Base-by-base conservation (phyloP, 2,113 vertebrate genomes). In the Tragelaphus imberbis region DNA sequence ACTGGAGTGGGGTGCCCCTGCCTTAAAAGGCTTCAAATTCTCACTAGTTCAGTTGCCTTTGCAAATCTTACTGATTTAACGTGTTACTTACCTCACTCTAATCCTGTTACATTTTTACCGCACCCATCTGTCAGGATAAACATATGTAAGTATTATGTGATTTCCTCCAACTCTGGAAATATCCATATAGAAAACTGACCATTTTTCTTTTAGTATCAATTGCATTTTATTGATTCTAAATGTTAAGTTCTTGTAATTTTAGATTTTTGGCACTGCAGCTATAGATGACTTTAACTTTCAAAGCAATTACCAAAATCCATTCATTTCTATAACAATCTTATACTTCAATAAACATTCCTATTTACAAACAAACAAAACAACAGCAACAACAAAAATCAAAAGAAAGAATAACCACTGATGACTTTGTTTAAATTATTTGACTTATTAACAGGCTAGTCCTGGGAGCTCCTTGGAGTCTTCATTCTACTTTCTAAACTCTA, bases 1-100 rank as follows among this genome's bases (percentile, higher is more conserved):
- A 44, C 44, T 44, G 44, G 44, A 44, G 44, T 44, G 44, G 44
- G 44, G 44, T 44, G 44, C 44, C 44, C 5, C 44, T 44, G 44
- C 44, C 44, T 95, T 56, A 36, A 89, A 94, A 87, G 12, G 1
- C 49, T 89, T 97, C 15, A 14, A 56, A 27, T 91, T 95, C 47
- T 95, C n/a, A 90, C 36, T 87, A 75, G 28, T 63, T 6, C 27
- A 90, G 33, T 33, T 7, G 3, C 10, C 51, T 96, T 16, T 80
- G 44, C 97, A 93, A 95, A 56, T 17, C 15, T 56, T 93, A 79
- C 59, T 95, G 85, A 89, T 68, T 79, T 95, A 75, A 13, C 30
- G 4, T 61, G 36, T 1, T 80, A 13, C 15, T 96, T 94, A 55
- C 44, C 28, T 91, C 9, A 51, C 13, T 94, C 51, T 33, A 51